Evolutionary conservation across 2,888 invertebrate species (phyloP), one percentile per base, ranked within the genome.

Genomic region (Pomacea canaliculata): DNA sequence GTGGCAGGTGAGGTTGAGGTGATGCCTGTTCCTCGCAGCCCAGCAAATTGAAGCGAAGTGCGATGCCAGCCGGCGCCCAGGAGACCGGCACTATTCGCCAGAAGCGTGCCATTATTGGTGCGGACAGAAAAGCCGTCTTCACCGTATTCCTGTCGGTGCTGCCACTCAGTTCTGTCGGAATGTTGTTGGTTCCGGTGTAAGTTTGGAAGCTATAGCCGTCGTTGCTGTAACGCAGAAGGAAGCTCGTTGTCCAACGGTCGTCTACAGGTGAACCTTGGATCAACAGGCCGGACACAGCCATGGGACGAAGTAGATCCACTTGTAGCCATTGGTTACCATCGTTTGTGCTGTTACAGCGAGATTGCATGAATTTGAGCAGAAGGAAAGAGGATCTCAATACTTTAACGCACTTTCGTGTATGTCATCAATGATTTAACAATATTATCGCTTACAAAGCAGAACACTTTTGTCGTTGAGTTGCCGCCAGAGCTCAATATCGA

Each of bases 211-310:
- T 79, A 51, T 79, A 76, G n/a, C 86, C 86, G 66, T 87, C 85
- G 13, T 80, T 76, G 70, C 86, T 86, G 74, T 84, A 85, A 56
- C 82, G 83, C 65, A 86, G 68, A 19, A 78, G 78, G 79, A 79
- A 87, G 66, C 83, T 76, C 9, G 82, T 77, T 13, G 84, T 79
- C 86, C 85, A 87, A 70, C 81, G 80, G 56, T 85, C 82, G 9
- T 76, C 71, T 16, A 80, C 75, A 4, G 84, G 83, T n/a, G 84
- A 81, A 10, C 87, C 87, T 76, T 87, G 86, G 7, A 85, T 86
- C 48, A 86, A 76, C 51, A 87, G 76, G 7, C 86, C 86, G 7
- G 85, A 82, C 51, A 87, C 78, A 16, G 80, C 70, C 75, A 81
- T 79, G 4, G 86, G 84, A 46, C 78, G 68, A 16, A 80, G 78